phyloP scores from a whole-genome alignment of 2,113 vertebrate species.

The Thamnophis sirtalis region DNA sequence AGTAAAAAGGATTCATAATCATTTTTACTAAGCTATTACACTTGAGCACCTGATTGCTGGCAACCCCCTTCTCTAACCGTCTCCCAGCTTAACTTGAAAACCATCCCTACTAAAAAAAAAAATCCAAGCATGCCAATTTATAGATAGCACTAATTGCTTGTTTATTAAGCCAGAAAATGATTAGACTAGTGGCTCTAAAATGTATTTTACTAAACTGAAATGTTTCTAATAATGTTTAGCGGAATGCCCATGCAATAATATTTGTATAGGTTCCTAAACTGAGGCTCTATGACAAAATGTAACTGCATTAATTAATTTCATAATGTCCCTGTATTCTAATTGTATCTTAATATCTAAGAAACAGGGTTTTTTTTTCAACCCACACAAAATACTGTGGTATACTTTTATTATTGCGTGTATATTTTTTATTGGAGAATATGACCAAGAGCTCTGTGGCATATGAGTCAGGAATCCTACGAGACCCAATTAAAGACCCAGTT shows the following conservation, averaged over 20 bases:
- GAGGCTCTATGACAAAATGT: background rate
- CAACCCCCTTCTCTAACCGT: slow-evolving; percentile 42
- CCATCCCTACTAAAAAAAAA: slow-evolving; percentile 31
- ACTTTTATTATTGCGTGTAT: background rate
- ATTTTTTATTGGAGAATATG: background rate
- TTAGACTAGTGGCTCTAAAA: slow-evolving; percentile 23
- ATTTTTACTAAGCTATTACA: slow-evolving; percentile 36
- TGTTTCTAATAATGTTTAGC: slow-evolving; percentile 29
- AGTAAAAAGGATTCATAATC: slow-evolving; percentile 14
- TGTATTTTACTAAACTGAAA: slow-evolving; percentile 27
- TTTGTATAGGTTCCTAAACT: background rate
- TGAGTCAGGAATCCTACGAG: background rate
- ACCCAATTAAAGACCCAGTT: background rate
- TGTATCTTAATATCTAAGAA: background rate
- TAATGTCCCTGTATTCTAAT: background rate
- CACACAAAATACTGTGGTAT: background rate
- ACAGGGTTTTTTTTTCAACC: too few species aligned
- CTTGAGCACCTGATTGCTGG: slow-evolving; percentile 56
- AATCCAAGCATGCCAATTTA: slow-evolving; percentile 48
- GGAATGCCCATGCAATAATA: slow-evolving; percentile 49
- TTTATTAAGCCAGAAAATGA: slow-evolving; percentile 56
- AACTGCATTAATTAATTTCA: slow-evolving; percentile 1
- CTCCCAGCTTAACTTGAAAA: slow-evolving; percentile 36
- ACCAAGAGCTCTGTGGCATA: background rate
- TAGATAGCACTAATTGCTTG: slow-evolving; percentile 45